Conservation (phyloP, 2,113 vertebrate genomes). For the Tamias sibiricus region DNA sequence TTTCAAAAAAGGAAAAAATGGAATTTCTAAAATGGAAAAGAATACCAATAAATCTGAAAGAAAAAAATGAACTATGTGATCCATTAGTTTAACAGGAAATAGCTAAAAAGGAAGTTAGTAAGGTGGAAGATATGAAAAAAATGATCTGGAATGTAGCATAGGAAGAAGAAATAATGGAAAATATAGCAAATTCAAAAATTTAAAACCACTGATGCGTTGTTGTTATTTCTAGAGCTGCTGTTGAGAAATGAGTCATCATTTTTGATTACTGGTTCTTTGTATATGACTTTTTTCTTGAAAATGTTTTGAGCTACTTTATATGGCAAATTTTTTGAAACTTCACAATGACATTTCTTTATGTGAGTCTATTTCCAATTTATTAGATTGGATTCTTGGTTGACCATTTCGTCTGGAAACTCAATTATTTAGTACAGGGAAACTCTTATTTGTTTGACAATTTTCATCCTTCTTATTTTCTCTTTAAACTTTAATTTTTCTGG, state of each 20-base stretch:
- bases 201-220: not conserved
- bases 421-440: not conserved
- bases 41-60: not conserved
- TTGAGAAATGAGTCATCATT: not conserved
- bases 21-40: no score
- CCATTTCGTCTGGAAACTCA: not conserved
- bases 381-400: no score
- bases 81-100: not conserved
- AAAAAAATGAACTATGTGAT: not conserved
- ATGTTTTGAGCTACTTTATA: not conserved
- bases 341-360: not conserved
- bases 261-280: not conserved
- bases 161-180: not conserved
- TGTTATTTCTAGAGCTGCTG: not conserved
- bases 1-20: not conserved
- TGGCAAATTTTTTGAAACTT: not conserved
- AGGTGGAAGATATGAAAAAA: not conserved
- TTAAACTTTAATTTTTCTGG: not conserved
- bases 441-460: not conserved
- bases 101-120: not conserved
- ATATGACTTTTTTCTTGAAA: not conserved
- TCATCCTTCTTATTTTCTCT: not conserved
- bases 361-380: not conserved
- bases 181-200: not conserved
- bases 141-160: not conserved